Percentiles rank a stretch among this genome's conserved stretches.
Evolutionary conservation across 2,113 vertebrate genomes (phyloP).

Genomic region (Petrocephalus microphthalmus): DNA sequence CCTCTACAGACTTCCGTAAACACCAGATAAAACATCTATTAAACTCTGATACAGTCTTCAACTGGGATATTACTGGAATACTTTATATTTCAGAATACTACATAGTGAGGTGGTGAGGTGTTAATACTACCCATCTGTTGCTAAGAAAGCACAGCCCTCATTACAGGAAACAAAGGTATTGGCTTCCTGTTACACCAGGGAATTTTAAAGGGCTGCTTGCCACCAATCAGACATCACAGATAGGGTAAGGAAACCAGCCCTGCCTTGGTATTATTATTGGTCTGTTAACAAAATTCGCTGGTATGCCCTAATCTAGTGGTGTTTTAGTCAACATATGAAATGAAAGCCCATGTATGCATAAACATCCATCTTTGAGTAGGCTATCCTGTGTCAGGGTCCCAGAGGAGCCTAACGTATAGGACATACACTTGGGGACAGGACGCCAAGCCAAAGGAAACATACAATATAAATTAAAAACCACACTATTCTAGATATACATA

Average conservation of each 20-base stretch:
- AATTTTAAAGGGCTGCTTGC: slow-evolving; percentile 60
- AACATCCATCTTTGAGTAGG: background rate
- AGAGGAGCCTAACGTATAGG: background rate
- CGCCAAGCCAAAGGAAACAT: background rate
- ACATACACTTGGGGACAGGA: background rate
- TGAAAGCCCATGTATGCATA: background rate
- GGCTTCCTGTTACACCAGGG: slow-evolving; percentile 94
- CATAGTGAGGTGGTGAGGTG: slow-evolving; percentile 52
- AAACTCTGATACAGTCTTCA: background rate
- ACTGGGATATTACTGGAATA: background rate
- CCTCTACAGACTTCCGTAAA: too few relatives aligned
- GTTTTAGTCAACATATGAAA: background rate
- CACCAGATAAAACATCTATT: too few relatives aligned
- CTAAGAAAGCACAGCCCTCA: slow-evolving; percentile 77
- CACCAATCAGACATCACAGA: slow-evolving; percentile 65
- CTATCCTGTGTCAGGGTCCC: background rate
- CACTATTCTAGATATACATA: too few relatives aligned
- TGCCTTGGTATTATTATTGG: slow-evolving; percentile 35
- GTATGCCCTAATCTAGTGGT: background rate
- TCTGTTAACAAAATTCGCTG: background rate
- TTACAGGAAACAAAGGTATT: slow-evolving; percentile 90
- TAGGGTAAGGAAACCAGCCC: slow-evolving; percentile 62
- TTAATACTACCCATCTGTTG: slow-evolving; percentile 74
- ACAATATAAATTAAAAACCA: too few relatives aligned
- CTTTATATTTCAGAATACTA: background rate